Evolutionary conservation across 2,113 vertebrate species (phyloP).

Genomic region (Pungitius pungitius): DNA sequence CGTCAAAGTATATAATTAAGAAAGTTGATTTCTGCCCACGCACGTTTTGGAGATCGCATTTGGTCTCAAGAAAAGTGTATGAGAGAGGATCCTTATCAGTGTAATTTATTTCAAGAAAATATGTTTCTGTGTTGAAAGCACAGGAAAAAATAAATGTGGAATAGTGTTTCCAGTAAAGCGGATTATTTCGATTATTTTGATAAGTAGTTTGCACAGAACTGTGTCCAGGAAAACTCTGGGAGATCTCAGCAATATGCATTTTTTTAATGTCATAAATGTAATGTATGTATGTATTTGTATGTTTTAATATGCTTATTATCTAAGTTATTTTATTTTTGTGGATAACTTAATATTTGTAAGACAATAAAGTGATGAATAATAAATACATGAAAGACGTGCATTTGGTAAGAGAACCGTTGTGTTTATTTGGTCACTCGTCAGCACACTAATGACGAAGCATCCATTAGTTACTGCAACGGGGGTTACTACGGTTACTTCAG

Average conservation of each 20-base stretch:
- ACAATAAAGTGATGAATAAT: constrained; percentile 75
- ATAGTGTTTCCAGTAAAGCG: constrained; percentile 55
- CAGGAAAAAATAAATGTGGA: constrained; percentile 34
- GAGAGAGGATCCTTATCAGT: constrained; percentile 64
- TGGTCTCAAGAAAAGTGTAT: constrained; percentile 47
- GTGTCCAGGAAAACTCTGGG: constrained; percentile 75
- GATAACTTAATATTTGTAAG: constrained; percentile 87
- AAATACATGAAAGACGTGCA: constrained; percentile 49
- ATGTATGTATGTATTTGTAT: constrained; percentile 80
- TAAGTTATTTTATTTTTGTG: constrained; percentile 88
- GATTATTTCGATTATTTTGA: constrained; percentile 65
- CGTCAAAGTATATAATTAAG: constrained; percentile 32
- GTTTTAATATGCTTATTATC: constrained; percentile 80
- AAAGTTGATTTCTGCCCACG: constrained; percentile 46
- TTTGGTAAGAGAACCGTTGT: constrained; percentile 32
- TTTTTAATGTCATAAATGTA: constrained; percentile 75
- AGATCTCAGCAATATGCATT: constrained; percentile 70
- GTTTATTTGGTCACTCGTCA: constrained; percentile 20
- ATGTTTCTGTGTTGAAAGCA: constrained; percentile 61
- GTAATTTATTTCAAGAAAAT: constrained; percentile 70
- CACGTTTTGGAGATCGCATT: constrained; percentile 46
- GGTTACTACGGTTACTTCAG: background rate
- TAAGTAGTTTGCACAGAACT: constrained; percentile 77
- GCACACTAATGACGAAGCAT: constrained; percentile 17
- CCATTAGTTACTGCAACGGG: background rate